Base-by-base conservation (phyloP, 2,888 invertebrate species). In the Sericinus montela region DNA sequence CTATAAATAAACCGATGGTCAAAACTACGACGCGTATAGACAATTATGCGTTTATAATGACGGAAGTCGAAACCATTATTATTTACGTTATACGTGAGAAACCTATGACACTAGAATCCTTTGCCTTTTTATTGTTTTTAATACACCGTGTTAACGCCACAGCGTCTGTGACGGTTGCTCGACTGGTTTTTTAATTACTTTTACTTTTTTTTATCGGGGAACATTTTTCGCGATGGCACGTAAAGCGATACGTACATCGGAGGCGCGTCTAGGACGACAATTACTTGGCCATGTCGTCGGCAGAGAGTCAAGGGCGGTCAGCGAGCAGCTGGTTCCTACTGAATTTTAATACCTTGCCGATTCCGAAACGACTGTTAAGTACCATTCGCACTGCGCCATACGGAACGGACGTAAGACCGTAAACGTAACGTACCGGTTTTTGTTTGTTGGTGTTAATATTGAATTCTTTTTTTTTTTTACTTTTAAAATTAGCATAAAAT, bases 291-390 rank as follows among this genome's bases (percentile, higher is more conserved):
- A 49, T 55, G 54, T 52, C 62, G 65, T 54, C 57, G 58, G 57
- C 57, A 52, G 54, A 60, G 62, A 81, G 83, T 84, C 86, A 85
- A 83, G 86, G 85, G 77, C 85, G 83, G 82, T 75, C 81, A 73
- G 40, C 53, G 46, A 58, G 65, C 77, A 78, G 76, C 75, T 77
- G 77, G 75, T 83, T 80, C 77, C 76, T 75, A 66, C 72, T 76
- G 70, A 81, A 80, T 81, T 75, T 73, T 72, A 81, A 79, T 75
- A 72, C 65, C 54, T 56, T 58, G 58, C 61, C 67, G 70, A 75
- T 69, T 73, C 11, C 67, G 66, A 59, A 70, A 63, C 69, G 67
- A 64, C 65, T 62, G 63, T 56, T 55, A 55, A 46, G 39, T 7
- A 2, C 6, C 10, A 13, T 41, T 16, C 35, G 46, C 15, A 44